Conservation (phyloP, 2,113 vertebrate species). For the Willisornis vidua region DNA sequence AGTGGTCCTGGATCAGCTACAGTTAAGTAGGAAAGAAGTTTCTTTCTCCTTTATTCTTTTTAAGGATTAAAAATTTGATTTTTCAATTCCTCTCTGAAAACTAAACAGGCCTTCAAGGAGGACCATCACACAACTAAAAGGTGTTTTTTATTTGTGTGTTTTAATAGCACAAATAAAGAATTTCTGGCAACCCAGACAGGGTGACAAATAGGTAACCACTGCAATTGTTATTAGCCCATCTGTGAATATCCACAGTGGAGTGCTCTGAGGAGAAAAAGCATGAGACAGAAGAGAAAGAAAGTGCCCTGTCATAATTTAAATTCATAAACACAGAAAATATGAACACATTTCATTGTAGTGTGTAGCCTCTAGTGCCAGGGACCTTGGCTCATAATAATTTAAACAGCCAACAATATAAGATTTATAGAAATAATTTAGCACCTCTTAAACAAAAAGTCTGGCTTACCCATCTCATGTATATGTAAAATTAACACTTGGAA, state of each 20-base stretch:
- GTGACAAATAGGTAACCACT: conserved; percentile 33
- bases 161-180: conserved; percentile 59
- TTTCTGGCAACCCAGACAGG: conserved; percentile 18
- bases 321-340: conserved; percentile 46
- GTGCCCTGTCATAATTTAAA: conserved; percentile 34
- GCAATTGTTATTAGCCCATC: conserved; percentile 39
- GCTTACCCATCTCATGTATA: background rate
- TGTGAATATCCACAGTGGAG: conserved; percentile 37
- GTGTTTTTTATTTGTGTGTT: background rate
- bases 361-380: conserved; percentile 4
- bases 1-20: background rate
- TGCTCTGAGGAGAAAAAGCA: conserved; percentile 20
- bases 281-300: conserved; percentile 7
- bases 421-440: conserved; percentile 56
- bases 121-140: background rate
- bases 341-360: background rate
- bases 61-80: background rate
- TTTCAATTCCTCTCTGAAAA: background rate
- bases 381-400: conserved; percentile 43
- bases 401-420: background rate
- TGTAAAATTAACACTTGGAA: background rate
- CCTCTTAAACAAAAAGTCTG: conserved; percentile 46
- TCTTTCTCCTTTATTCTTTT: background rate
- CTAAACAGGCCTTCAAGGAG: background rate
- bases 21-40: background rate